Evolutionary conservation across 2,797 vertebrate species (phyloP), one percentile per base, ranked within the genome.

Genomic region (Prionace glauca): DNA sequence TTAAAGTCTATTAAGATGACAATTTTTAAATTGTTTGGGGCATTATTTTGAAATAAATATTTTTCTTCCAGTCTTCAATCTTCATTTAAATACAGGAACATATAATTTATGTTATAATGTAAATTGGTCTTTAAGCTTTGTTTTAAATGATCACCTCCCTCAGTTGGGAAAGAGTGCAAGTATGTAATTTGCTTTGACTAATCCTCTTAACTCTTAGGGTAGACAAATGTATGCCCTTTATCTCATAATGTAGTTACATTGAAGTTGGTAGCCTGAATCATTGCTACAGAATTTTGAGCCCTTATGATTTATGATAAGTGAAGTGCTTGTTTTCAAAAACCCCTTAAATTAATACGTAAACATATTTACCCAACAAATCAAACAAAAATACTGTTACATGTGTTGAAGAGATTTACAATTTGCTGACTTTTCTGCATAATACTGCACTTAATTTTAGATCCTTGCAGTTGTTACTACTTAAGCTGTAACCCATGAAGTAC

Each of bases 31-130:
- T 2, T 93, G 32, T 92, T 36, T 72, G 18, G 79, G 96, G 95
- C 96, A 87, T 96, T 96, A 24, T 96, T 81, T 56, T 92, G 32
- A 29, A 72, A 65, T 7, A 95, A 91, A 95, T 96, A 45, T 84
- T 65, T 95, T 95, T 29, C 41, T 84, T 94, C n/a, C 36, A 22
- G 24, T 62, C n/a, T 92, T 22, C 29, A n/a, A 45, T 72, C 67
- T 94, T 72, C 8, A 56, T 56, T 56, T 45, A 22, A 50, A 24
- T 56, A 32, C 32, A 81, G 69, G 77, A 62, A 84, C 74, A 56
- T 56, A 26, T 74, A 72, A 7, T 3, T 12, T 94, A 10, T 14
- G 56, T 18, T 94, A 67, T 65, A 67, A 36, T 95, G 32, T 65
- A 45, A 95, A 36, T 67, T 95, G n/a, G 32, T 36, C 14, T 86